Conservation (phyloP, 2,797 vertebrate genomes). For the Mionectes olivaceus region DNA sequence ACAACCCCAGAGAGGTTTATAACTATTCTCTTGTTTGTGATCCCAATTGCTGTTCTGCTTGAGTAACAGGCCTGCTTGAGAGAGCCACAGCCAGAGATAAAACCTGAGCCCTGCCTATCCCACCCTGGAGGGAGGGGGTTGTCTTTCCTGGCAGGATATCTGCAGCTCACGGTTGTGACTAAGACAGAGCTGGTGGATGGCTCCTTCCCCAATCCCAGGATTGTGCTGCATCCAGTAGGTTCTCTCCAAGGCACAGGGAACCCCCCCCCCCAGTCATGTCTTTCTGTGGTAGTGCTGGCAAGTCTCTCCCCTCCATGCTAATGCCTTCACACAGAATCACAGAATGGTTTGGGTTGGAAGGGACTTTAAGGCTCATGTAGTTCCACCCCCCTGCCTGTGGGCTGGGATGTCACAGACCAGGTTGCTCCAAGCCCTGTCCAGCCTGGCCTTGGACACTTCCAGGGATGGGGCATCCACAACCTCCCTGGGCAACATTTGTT, state of each 20-base stretch:
- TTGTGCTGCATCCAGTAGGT: background rate
- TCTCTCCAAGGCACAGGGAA: background rate
- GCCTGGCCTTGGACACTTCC: background rate
- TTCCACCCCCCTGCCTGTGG: background rate
- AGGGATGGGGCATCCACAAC: background rate
- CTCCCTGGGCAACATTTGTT: background rate
- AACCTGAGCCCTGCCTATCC: background rate
- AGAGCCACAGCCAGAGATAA: background rate
- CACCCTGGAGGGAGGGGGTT: background rate
- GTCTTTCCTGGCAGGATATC: background rate
- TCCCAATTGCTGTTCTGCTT: background rate
- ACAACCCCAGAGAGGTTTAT: background rate
- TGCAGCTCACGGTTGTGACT: background rate
- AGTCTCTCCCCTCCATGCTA: background rate
- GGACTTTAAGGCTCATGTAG: background rate
- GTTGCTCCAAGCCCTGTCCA: background rate
- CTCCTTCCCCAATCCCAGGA: background rate
- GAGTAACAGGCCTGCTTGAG: background rate
- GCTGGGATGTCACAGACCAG: background rate
- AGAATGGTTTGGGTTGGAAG: background rate
- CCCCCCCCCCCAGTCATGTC: background rate
- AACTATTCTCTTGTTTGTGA: background rate
- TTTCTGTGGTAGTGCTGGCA: background rate
- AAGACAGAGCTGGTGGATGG: background rate
- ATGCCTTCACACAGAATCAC: background rate